phyloP scores from a whole-genome alignment of 2,888 invertebrate species.

The Gasteruption jaculator region DNA sequence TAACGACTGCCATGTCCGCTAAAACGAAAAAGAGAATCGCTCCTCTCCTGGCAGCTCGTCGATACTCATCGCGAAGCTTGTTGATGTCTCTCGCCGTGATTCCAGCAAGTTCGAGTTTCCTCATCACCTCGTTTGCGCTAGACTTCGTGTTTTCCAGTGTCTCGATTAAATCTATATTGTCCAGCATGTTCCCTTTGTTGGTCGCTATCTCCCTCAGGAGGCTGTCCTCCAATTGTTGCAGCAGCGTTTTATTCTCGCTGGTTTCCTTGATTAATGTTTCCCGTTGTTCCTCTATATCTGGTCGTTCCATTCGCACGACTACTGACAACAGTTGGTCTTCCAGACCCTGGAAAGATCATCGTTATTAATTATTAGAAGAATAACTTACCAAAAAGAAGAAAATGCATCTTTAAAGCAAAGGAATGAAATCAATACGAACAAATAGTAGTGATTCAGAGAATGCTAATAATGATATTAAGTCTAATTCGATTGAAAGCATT shows the following conservation, averaged over 20 bases:
- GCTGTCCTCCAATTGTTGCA: constrained; percentile 82
- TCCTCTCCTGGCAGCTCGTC: constrained; percentile 79
- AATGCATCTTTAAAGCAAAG: not conserved
- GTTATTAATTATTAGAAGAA: no score
- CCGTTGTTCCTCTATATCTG: constrained; percentile 84
- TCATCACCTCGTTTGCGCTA: constrained; percentile 75
- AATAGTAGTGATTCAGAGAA: not conserved
- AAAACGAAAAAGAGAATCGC: constrained; percentile 88
- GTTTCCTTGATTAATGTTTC: constrained; percentile 80
- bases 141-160: constrained; percentile 86
- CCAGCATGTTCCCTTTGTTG: constrained; percentile 88
- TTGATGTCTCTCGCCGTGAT: constrained; percentile 80
- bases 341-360: constrained; percentile 60
- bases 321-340: constrained; percentile 89
- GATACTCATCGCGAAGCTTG: constrained; percentile 76
- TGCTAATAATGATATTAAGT: no score
- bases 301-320: constrained; percentile 80
- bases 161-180: constrained; percentile 79
- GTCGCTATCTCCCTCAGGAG: constrained; percentile 78
- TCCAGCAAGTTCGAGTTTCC: constrained; percentile 72
- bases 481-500: no score
- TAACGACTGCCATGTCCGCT: constrained; percentile 84
- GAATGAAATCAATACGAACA: not conserved
- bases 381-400: not conserved
- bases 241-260: constrained; percentile 77